Evolutionary conservation across 2,113 vertebrate species (phyloP).

Genomic region (Notothenia coriiceps): DNA sequence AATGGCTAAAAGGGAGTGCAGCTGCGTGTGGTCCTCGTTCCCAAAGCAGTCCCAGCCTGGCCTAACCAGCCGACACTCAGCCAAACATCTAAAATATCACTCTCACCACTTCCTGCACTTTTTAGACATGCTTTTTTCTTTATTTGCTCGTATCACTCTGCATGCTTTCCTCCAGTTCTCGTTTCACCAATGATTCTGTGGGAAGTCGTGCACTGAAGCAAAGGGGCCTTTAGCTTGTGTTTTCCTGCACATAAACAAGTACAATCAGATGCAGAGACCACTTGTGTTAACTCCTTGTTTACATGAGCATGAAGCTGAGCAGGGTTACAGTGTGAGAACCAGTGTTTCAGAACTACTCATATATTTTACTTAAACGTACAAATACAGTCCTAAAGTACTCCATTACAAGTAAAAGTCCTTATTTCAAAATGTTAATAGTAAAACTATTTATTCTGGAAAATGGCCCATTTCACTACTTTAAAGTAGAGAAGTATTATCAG

Average conservation of each 20-base stretch:
- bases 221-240: slow-evolving; percentile 19
- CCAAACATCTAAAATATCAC: slow-evolving; percentile 68
- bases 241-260: not conserved
- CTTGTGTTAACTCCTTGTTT: slow-evolving; percentile 32
- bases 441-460: no score
- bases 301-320: slow-evolving; percentile 16
- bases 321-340: not conserved
- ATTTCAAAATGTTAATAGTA: no score
- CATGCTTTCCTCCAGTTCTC: not conserved
- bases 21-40: slow-evolving; percentile 66
- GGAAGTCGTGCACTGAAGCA: slow-evolving; percentile 24
- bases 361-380: no score
- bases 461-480: no score
- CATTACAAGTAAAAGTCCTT: no score
- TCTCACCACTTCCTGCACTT: slow-evolving; percentile 60
- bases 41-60: slow-evolving; percentile 51
- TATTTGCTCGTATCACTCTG: slow-evolving; percentile 5
- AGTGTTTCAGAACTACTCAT: no score
- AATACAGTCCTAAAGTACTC: no score
- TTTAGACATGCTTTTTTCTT: slow-evolving; percentile 8
- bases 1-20: slow-evolving; percentile 39
- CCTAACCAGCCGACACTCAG: slow-evolving; percentile 60
- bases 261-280: slow-evolving; percentile 6
- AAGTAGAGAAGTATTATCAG: no score
- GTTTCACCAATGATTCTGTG: slow-evolving; percentile 6